phyloP scores from a whole-genome alignment of 1,140 invertebrate genomes.

The Microplitis demolitor region DNA sequence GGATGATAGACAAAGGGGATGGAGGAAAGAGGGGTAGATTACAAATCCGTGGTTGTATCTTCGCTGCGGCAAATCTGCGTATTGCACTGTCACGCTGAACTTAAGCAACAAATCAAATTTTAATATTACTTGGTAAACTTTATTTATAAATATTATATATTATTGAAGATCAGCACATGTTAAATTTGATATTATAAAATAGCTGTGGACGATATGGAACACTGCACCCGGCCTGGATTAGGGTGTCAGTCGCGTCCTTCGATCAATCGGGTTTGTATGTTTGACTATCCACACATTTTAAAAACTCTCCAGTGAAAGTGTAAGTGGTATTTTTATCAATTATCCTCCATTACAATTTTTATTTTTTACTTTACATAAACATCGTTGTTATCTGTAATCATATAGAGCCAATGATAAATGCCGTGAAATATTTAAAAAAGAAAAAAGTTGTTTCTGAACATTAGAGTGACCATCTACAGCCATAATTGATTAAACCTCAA shows the following conservation, averaged over 20 bases:
- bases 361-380: too few species aligned
- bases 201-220: slow-evolving; percentile 16
- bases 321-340: background rate
- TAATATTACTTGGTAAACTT: background rate
- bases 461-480: too few species aligned
- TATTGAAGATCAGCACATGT: background rate
- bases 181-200: slow-evolving; percentile 1
- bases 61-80: slow-evolving; percentile 49
- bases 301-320: background rate
- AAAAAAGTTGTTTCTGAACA: too few species aligned
- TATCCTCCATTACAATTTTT: too few species aligned
- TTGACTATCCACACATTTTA: background rate
- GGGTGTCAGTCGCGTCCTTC: slow-evolving; percentile 31
- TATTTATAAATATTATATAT: background rate
- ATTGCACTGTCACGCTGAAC: slow-evolving; percentile 21
- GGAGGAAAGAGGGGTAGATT: slow-evolving; percentile 11
- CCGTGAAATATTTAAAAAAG: too few species aligned
- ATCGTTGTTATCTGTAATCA: too few species aligned
- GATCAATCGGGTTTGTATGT: slow-evolving; percentile 24
- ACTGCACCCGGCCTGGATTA: slow-evolving; percentile 37
- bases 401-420: too few species aligned
- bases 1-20: background rate
- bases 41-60: slow-evolving; percentile 28
- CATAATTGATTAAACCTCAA: too few species aligned
- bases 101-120: background rate